These are phyloP conservation scores for Mactromeris polynyma DNA, from an alignment of 2,888 invertebrate species.

Conservation along the genomic window DNA sequence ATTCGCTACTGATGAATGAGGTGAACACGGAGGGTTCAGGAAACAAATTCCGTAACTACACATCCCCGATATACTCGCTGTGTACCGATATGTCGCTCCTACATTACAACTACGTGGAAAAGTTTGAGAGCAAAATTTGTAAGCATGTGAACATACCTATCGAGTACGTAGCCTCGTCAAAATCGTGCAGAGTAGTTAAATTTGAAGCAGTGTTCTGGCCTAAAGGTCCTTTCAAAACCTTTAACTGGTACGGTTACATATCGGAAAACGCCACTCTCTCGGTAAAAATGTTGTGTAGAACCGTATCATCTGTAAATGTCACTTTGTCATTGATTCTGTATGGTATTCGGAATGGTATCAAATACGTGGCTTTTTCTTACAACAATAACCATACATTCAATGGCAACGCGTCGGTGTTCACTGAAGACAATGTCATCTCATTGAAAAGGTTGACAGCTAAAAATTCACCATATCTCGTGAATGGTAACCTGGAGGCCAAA, in stretches of 20 bases:
- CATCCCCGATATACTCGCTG: conserved; percentile 72
- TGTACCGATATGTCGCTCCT: conserved; percentile 75
- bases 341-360: conserved; percentile 79
- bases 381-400: conserved; percentile 72
- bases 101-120: conserved; percentile 76
- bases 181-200: conserved; percentile 54
- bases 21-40: conserved; percentile 49
- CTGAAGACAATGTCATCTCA: conserved; percentile 77
- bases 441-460: conserved; percentile 74
- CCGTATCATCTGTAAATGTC: conserved; percentile 54
- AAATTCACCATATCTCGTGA: conserved; percentile 79
- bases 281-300: conserved; percentile 66
- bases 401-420: conserved; percentile 63
- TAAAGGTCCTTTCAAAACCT: conserved; percentile 79
- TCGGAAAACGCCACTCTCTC: conserved; percentile 77
- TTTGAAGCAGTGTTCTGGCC: conserved; percentile 79
- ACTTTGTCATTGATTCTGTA: conserved; percentile 80
- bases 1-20: conserved; percentile 80
- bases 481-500: conserved; percentile 79
- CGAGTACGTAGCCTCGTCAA: conserved; percentile 66
- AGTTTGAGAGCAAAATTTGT: conserved; percentile 79
- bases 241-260: conserved; percentile 80
- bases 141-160: conserved; percentile 73
- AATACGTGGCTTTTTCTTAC: conserved; percentile 79
- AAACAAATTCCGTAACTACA: conserved; percentile 80